phyloP scores from a whole-genome alignment of 1,140 invertebrate genomes.

The Papilio aristodemus region DNA sequence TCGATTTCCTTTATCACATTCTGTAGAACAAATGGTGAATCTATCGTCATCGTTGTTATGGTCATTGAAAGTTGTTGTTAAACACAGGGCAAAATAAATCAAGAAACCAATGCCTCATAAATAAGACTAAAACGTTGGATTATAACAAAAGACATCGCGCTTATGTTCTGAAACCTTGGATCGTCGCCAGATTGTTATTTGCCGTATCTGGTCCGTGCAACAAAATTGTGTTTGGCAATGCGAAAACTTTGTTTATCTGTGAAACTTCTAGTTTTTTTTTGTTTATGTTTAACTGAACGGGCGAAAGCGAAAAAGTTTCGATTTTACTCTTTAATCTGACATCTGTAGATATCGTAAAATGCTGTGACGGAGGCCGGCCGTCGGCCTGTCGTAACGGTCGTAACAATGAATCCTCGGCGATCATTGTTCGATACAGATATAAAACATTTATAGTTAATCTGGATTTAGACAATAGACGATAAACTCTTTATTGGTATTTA shows the following conservation, averaged over 20 bases:
- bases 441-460: slow-evolving; percentile 34
- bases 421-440: slow-evolving; percentile 30
- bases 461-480: slow-evolving; percentile 26
- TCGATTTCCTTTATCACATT: not conserved
- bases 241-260: slow-evolving; percentile 33
- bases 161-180: slow-evolving; percentile 26
- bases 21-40: not conserved
- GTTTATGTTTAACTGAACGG: slow-evolving; percentile 31
- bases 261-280: slow-evolving; percentile 21
- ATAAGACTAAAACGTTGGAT: slow-evolving; percentile 33
- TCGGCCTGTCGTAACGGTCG: slow-evolving; percentile 26
- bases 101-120: slow-evolving; percentile 24
- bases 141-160: slow-evolving; percentile 32
- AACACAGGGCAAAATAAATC: not conserved
- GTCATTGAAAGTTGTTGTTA: not conserved
- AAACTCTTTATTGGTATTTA: slow-evolving; percentile 25
- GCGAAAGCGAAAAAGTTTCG: slow-evolving; percentile 28
- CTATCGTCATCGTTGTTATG: not conserved
- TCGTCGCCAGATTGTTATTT: slow-evolving; percentile 28
- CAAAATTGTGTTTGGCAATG: slow-evolving; percentile 33
- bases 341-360: slow-evolving; percentile 31
- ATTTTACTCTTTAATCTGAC: slow-evolving; percentile 24
- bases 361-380: slow-evolving; percentile 1
- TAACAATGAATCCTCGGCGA: slow-evolving; percentile 26
- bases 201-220: slow-evolving; percentile 31